A percentile compares a stretch with the other conserved stretches of the same genome.
These are phyloP conservation scores for Drosophila bunnanda DNA, from an alignment of 2,888 invertebrate species.

Conservation along the genomic window DNA sequence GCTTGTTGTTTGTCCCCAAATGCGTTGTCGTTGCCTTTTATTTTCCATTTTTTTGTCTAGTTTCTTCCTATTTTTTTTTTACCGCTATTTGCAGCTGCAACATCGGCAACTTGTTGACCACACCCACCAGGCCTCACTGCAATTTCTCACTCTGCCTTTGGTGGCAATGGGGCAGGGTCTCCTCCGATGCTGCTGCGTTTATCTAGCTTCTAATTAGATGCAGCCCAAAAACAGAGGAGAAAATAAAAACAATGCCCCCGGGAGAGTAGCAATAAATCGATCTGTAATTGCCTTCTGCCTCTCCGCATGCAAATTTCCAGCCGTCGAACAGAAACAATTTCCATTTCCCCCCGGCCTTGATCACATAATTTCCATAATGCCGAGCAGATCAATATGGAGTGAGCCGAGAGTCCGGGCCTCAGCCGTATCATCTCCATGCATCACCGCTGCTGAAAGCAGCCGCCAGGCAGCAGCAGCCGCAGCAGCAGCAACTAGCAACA, in stretches of 20 bases:
- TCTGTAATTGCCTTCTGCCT: conserved; percentile 71
- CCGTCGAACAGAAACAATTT: conserved; percentile 66
- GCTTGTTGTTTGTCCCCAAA: conserved; percentile 55
- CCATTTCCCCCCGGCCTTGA: conserved; percentile 83
- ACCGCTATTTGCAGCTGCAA: conserved; percentile 64
- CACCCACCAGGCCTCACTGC: conserved; percentile 33
- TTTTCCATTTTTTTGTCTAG: conserved; percentile 17
- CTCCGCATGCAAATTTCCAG: conserved; percentile 48
- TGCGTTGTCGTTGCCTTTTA: conserved; percentile 41
- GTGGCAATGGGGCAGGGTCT: conserved; percentile 11
- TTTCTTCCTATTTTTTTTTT: conserved; percentile 44
- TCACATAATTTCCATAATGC: conserved; percentile 80
- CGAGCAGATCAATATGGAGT: conserved; percentile 78
- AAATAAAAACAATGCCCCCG: conserved; percentile 55
- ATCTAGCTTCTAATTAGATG: conserved; percentile 46
- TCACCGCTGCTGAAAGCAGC: conserved; percentile 66
- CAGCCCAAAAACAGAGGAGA: conserved; percentile 19
- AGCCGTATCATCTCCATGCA: conserved; percentile 64
- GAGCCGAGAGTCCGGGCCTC: conserved; percentile 45
- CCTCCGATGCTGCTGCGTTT: conserved; percentile 24
- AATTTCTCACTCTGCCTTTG: conserved; percentile 39
- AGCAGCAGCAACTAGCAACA: conserved; percentile 32
- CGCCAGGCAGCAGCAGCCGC: conserved; percentile 45
- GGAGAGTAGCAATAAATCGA: conserved; percentile 71
- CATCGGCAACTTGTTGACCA: conserved; percentile 38